A percentile compares a stretch with the other conserved stretches of the same genome.
These are phyloP conservation scores for Drosophila gunungcola DNA, from an alignment of 1,140 invertebrate genomes.

Conservation along the genomic window DNA sequence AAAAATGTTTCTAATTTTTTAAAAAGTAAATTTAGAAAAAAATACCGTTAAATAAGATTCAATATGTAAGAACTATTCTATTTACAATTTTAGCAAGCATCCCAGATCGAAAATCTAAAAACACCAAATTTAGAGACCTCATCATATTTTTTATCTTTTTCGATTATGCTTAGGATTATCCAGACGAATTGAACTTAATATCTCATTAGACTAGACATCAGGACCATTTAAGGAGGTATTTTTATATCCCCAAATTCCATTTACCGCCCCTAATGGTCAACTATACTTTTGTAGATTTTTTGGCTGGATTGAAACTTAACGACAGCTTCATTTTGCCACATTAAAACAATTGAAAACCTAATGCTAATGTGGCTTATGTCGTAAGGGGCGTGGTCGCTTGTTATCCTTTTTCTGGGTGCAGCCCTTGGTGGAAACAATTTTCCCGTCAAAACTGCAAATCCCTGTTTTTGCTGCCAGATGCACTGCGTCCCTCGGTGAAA, in stretches of 20 bases:
- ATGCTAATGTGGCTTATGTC: constrained; percentile 45
- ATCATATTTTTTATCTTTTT: too few relatives aligned
- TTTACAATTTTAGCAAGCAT: too few relatives aligned
- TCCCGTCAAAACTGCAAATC: constrained; percentile 56
- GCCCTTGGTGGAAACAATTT: constrained; percentile 20
- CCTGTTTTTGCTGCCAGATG: constrained; percentile 4
- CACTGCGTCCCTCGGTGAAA: constrained; percentile 20
- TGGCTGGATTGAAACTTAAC: background rate
- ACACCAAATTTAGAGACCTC: too few relatives aligned
- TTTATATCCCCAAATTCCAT: background rate
- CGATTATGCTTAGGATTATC: too few relatives aligned
- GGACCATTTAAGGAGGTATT: background rate
- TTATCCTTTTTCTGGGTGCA: background rate
- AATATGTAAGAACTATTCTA: too few relatives aligned
- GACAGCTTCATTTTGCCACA: background rate
- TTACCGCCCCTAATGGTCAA: background rate
- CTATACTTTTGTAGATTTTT: background rate
- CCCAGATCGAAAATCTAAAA: too few relatives aligned
- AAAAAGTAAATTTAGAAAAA: too few relatives aligned
- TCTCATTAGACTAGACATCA: too few relatives aligned
- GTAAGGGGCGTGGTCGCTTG: constrained; percentile 23
- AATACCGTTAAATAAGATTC: too few relatives aligned
- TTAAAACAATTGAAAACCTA: constrained; percentile 11
- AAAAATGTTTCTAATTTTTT: background rate
- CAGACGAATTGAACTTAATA: too few relatives aligned